Base-by-base conservation (phyloP, 2,888 invertebrate species). In the Camponotus fellah region DNA sequence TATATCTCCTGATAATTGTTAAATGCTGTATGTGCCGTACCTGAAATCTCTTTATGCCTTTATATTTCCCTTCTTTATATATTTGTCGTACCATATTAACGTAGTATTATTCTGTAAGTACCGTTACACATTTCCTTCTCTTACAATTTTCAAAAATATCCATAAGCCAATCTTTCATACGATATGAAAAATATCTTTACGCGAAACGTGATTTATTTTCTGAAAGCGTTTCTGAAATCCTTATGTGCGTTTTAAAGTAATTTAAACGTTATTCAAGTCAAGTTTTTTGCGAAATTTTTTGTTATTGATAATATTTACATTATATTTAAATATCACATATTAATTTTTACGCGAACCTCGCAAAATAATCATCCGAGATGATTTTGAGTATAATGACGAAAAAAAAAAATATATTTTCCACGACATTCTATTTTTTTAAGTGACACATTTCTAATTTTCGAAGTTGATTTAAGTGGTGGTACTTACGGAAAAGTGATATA, bases 1-100 rank as follows among this genome's bases (percentile, higher is more conserved):
- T 92, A 90, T 91, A 92, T 89, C 87, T 94, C 92, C 91, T 93
- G 89, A 90, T 93, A 93, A 93, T 92, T 92, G 87, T 89, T 86
- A 89, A 92, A 89, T 92, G 94, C 93, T 94, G 91, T 91, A 89
- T 92, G 92, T 92, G 92, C 91, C 84, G 89, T 92, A 90, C 85
- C 90, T 91, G 89, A 89, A 89, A 89, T 92, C 91, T 93, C 91
- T 86, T 84, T 86, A 84, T 84, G 88, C 84, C 84, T 87, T 84
- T 82, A 40, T 82, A 40, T 58, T 72, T 80, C 80, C 83, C 65
- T 82, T 84, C 82, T 76, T 34, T 86, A 87, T 83, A 85, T 89
- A 85, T 87, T 71, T 88, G 87, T 87, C 83, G 87, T 89, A 84
- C 26, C 60, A 66, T 86, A 83, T 43, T 79, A 80, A 80, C 21